Evolutionary conservation across 1,140 invertebrate genomes (phyloP).

Genomic region (Drosophila burlai): DNA sequence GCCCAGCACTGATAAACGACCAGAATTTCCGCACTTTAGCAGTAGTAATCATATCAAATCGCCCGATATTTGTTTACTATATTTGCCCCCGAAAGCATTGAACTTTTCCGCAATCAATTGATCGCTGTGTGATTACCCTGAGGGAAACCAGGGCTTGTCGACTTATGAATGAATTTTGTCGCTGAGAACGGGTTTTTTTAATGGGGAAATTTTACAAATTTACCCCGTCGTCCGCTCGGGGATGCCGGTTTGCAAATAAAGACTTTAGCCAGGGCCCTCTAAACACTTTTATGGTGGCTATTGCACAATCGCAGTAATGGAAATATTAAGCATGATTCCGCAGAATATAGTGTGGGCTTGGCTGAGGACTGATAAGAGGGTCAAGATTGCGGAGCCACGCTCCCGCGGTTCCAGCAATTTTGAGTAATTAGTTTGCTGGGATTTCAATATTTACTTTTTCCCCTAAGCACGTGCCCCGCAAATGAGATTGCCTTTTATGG

Average conservation of each 20-base stretch:
- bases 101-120: conserved; percentile 29
- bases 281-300: conserved; percentile 14
- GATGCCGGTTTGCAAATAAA: conserved; percentile 19
- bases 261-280: conserved; percentile 5
- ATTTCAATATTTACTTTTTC: conserved; percentile 23
- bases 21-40: conserved; percentile 40
- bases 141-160: conserved; percentile 3
- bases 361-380: conserved; percentile 31
- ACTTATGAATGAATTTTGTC: conserved; percentile 32
- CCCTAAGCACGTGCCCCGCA: conserved; percentile 12
- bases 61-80: conserved; percentile 26
- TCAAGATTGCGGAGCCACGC: conserved; percentile 23
- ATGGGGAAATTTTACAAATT: conserved; percentile 30
- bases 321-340: conserved; percentile 39
- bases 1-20: conserved; percentile 17
- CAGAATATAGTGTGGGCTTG: conserved; percentile 16
- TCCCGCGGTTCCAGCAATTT: conserved; percentile 5
- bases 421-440: conserved; percentile 7
- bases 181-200: conserved; percentile 38
- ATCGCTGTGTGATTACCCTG: conserved; percentile 20
- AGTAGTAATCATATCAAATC: conserved; percentile 10
- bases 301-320: conserved; percentile 24
- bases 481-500: conserved; percentile 8
- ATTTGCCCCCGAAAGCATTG: neutral
- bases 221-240: neutral